phyloP scores from a whole-genome alignment of 1,140 invertebrate genomes.

The Drosophila murphyi region DNA sequence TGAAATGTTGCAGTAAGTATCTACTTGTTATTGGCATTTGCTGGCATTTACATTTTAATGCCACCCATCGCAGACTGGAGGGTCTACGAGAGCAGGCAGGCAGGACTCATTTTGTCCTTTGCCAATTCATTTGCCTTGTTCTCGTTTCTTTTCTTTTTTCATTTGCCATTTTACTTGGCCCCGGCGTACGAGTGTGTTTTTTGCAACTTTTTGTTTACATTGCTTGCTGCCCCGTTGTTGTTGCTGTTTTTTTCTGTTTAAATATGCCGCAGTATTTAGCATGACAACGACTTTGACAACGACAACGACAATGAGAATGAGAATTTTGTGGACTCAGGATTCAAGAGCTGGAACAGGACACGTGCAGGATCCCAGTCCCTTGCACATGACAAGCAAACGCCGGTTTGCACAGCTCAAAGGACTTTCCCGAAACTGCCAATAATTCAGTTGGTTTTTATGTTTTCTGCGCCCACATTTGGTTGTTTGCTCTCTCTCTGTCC shows the following conservation, averaged over 20 bases:
- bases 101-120: conserved; percentile 40
- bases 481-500: conserved; percentile 24
- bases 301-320: conserved; percentile 34
- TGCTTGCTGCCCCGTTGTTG: conserved; percentile 42
- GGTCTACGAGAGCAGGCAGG: neutral
- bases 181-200: conserved; percentile 30
- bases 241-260: conserved; percentile 67
- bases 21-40: conserved; percentile 67
- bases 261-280: conserved; percentile 79
- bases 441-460: conserved; percentile 66
- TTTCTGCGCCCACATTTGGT: conserved; percentile 47
- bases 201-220: conserved; percentile 62
- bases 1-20: conserved; percentile 43
- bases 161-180: conserved; percentile 33
- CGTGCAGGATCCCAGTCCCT: neutral
- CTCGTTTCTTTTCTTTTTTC: conserved; percentile 23
- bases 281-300: conserved; percentile 74
- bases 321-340: conserved; percentile 23
- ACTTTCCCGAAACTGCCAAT: conserved; percentile 67
- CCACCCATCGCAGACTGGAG: conserved; percentile 36
- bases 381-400: conserved; percentile 16
- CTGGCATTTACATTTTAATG: conserved; percentile 75
- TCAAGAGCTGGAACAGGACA: neutral
- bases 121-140: conserved; percentile 64
- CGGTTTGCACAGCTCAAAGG: conserved; percentile 59